Evolutionary conservation across 1,140 invertebrate genomes (phyloP), one percentile per base, ranked within the genome.

Genomic region (Drosophila willistoni): DNA sequence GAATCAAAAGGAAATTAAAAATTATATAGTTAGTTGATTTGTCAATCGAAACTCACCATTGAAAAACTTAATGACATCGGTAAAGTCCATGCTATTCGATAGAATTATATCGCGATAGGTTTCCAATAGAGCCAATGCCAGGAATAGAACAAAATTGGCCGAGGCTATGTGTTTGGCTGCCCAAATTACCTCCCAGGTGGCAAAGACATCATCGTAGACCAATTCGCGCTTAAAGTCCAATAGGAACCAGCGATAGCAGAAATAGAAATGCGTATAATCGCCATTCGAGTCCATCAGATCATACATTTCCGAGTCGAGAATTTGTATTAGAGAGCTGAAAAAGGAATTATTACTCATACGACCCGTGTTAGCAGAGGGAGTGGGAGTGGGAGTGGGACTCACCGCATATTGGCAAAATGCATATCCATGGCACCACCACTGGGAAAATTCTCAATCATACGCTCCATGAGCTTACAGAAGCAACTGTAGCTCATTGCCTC

Each of bases 181-280:
- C 98, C 98, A 99, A 77, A 99, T 98, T 39, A 96, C 94, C 93
- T 99, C 98, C 98, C 98, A 99, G 1, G 97, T 96, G n/a, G 94
- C 93, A 91, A 98, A 98, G 59, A 98, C 96, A 90, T 98, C 97
- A 77, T 98, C 95, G 91, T 99, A 98, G 7, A 97, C 93, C 68
- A 99, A 93, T 93, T 99, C 98, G 93, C 95, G 82, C 83, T 95
- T 95, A 83, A 95, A 95, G 89, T 95, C 95, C n/a, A 95, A 92
- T 62, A 95, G 90, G 92, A 95, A 95, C 98, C 98, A 99, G 61
- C 98, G 95, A 92, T 99, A 99, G 91, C 97, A 98, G 93, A 99
- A 99, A 92, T 98, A 99, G 92, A 99, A 98, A 92, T 99, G 97
- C 13, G 97, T 98, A 92, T 98, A 98, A 92, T 99, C 98, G 9